Conservation (phyloP, 2,113 vertebrate genomes). For the Saimiri boliviensis region DNA sequence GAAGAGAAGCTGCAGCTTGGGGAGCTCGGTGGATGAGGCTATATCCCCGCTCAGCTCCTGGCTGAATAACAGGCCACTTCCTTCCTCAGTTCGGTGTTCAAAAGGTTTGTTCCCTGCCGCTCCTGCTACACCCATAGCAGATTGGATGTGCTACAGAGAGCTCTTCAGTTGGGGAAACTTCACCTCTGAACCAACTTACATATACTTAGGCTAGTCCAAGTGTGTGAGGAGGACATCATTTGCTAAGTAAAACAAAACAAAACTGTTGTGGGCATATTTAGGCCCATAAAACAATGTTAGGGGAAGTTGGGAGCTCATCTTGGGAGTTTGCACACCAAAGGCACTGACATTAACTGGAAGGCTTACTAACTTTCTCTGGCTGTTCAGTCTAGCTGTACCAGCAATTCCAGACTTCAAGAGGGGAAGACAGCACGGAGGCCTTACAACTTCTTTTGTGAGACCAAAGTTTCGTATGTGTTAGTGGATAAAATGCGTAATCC, state of each 20-base stretch:
- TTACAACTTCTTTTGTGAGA: neutral
- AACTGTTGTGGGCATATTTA: neutral
- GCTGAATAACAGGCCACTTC: too few species aligned
- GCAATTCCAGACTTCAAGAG: neutral
- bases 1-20: too few species aligned
- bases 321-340: neutral
- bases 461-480: neutral
- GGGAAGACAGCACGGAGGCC: neutral
- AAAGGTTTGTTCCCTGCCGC: too few species aligned
- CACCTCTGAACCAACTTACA: neutral
- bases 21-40: too few species aligned
- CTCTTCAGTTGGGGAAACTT: accelerated
- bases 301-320: neutral
- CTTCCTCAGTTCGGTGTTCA: too few species aligned
- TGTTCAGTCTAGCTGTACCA: neutral
- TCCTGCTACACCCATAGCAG: neutral
- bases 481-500: neutral
- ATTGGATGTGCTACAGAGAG: neutral
- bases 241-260: neutral
- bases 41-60: too few species aligned
- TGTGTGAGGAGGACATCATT: neutral
- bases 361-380: neutral
- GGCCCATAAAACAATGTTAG: neutral
- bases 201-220: neutral
- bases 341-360: neutral